Percentiles rank a stretch among this genome's conserved stretches.
phyloP scores from a whole-genome alignment of 2,888 invertebrate species.

The Piscicola geometra region DNA sequence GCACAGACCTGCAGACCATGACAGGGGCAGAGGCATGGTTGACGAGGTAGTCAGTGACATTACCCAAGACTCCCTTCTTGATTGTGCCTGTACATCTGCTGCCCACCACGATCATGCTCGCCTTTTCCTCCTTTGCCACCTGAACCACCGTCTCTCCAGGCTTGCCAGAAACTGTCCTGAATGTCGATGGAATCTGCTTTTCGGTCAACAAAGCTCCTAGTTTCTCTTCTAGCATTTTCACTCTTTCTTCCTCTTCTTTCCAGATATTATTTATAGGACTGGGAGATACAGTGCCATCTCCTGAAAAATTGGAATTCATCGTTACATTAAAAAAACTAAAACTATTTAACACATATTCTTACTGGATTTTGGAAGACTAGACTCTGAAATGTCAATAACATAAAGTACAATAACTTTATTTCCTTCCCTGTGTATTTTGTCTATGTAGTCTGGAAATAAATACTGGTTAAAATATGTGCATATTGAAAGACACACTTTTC shows the following conservation, averaged over 20 bases:
- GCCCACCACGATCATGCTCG: constrained; percentile 42
- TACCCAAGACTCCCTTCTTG: constrained; percentile 41
- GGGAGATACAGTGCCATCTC: constrained; percentile 45
- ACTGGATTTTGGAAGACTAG: constrained; percentile 42
- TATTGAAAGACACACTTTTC: too few species aligned
- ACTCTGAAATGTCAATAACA: constrained; percentile 43
- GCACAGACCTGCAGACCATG: constrained; percentile 41
- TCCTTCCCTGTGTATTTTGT: constrained; percentile 43
- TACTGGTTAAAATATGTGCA: too few species aligned
- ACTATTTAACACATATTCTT: constrained; percentile 21
- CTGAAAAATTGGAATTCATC: constrained; percentile 34
- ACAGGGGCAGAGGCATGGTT: constrained; percentile 45
- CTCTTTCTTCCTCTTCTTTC: constrained; percentile 44
- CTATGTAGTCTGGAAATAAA: constrained; percentile 42
- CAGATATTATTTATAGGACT: constrained; percentile 45
- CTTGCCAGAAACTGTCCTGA: constrained; percentile 43
- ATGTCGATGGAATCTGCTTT: constrained; percentile 42
- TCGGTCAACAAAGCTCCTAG: constrained; percentile 42
- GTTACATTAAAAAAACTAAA: neutral
- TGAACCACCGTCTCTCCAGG: constrained; percentile 43
- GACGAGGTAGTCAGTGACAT: constrained; percentile 44
- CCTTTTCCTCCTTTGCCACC: constrained; percentile 43
- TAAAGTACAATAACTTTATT: constrained; percentile 45
- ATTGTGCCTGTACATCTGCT: constrained; percentile 43
- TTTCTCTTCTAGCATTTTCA: constrained; percentile 42